phyloP scores from a whole-genome alignment of 2,888 invertebrate genomes.

The Tridacna crocea region DNA sequence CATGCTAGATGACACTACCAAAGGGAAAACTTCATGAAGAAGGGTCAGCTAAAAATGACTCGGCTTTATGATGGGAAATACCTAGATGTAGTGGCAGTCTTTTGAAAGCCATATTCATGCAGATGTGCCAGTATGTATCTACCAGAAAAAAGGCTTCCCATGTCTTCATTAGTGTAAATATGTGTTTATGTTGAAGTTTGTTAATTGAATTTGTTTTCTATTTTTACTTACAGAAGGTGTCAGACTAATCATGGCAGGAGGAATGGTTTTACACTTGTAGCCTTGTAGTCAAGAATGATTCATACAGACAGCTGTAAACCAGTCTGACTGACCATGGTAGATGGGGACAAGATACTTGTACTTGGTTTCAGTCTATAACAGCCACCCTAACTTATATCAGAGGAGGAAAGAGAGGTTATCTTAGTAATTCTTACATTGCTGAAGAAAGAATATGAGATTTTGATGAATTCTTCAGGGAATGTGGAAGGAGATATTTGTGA shows the following conservation, averaged over 20 bases:
- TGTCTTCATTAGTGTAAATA: not conserved
- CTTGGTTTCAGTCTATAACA: not conserved
- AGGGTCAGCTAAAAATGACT: too few relatives aligned
- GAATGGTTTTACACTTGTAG: not conserved
- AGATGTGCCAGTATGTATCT: too few relatives aligned
- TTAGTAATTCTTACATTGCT: too few relatives aligned
- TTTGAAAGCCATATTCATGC: too few relatives aligned
- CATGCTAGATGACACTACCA: too few relatives aligned
- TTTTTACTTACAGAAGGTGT: slow-evolving; percentile 10
- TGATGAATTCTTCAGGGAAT: not conserved
- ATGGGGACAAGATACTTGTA: not conserved
- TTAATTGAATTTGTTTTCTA: slow-evolving; percentile 15
- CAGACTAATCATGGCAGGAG: slow-evolving; percentile 16
- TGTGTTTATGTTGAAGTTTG: not conserved
- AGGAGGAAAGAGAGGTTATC: too few relatives aligned
- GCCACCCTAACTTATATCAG: not conserved
- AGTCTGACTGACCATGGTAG: not conserved
- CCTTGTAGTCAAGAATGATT: not conserved
- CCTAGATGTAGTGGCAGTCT: too few relatives aligned
- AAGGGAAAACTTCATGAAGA: too few relatives aligned
- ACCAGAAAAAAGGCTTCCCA: too few relatives aligned
- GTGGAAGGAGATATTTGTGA: not conserved
- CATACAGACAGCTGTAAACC: slow-evolving; percentile 18
- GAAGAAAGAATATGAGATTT: too few relatives aligned
- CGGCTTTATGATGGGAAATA: too few relatives aligned